These are phyloP conservation scores for Atherix ibis DNA, from an alignment of 2,888 invertebrate genomes.

Conservation along the genomic window DNA sequence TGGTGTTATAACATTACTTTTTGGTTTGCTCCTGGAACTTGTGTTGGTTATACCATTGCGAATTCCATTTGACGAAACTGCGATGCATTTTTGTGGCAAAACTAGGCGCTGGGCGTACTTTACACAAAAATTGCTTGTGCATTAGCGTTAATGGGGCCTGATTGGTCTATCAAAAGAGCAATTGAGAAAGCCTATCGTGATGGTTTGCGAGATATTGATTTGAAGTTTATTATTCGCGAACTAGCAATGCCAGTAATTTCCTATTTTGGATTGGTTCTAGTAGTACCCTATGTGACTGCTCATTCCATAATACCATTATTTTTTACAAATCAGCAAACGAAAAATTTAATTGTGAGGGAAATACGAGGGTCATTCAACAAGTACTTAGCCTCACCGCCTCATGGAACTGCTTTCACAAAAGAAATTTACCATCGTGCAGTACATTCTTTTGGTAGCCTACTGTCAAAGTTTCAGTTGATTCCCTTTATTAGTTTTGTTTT, in stretches of 20 bases:
- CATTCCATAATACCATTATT: slow-evolving; percentile 58
- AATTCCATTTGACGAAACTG: slow-evolving; percentile 83
- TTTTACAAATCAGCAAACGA: slow-evolving; percentile 44
- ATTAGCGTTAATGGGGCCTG: slow-evolving; percentile 94
- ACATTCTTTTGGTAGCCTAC: too few species aligned
- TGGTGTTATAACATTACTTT: slow-evolving; percentile 81
- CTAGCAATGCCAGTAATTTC: slow-evolving; percentile 82
- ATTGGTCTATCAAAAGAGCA: slow-evolving; percentile 81
- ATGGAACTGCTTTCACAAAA: too few species aligned
- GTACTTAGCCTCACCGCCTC: too few species aligned
- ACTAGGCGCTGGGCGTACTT: slow-evolving; percentile 94
- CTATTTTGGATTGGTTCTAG: slow-evolving; percentile 74
- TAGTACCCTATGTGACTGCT: slow-evolving; percentile 84
- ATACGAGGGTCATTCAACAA: too few species aligned
- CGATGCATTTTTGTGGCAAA: slow-evolving; percentile 82
- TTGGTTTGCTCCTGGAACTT: slow-evolving; percentile 81
- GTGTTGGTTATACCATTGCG: slow-evolving; percentile 83
- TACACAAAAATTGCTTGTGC: slow-evolving; percentile 97
- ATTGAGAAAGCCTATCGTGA: slow-evolving; percentile 89
- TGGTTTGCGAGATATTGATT: slow-evolving; percentile 82
- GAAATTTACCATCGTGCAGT: too few species aligned
- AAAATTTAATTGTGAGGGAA: slow-evolving; percentile 67
- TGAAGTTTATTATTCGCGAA: slow-evolving; percentile 68
- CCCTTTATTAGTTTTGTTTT: too few species aligned
- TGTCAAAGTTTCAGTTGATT: too few species aligned